Base-by-base conservation (phyloP, 2,113 vertebrate genomes). In the Mobula birostris region DNA sequence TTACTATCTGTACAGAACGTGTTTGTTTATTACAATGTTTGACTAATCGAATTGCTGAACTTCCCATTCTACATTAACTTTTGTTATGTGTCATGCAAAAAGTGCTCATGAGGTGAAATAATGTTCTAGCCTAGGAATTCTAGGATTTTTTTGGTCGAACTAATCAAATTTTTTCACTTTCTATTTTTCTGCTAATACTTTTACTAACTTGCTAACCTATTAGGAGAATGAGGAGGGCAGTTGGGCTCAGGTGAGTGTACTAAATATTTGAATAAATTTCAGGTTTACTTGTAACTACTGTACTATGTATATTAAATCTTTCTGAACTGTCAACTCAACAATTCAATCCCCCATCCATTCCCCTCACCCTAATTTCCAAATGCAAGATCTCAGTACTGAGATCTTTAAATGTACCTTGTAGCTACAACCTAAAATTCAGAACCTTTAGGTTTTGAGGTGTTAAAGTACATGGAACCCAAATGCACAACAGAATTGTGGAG, bases 201-300 rank as follows among this genome's bases (percentile, higher is more conserved):
- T 63, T 74, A 93, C 91, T 93, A 93, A 93, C 91, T 90, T 90
- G 85, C 91, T 93, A 93, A 93, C 68, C 95, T 58, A 95, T 96
- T 96, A 99, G 98, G 98, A 99, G 95, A 98, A 97, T 96, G 98
- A 99, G 96, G 98, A 99, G 96, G 98, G 98, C 95, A 99, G 98
- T 97, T 99, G 98, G 98, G 98, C 98, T 94, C 98, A 99, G 98
- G 98, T 99, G 97, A 98, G 98, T 95, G 77, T 90, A 40, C 24
- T 21, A 61, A 40, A 82, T 8, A 82, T 66, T 94, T 63, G 40
- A 32, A 32, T 90, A 68, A 19, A 29, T 90, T 90, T 32, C 14
- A 90, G 66, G 15, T 29, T 66, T 27, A 88, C 27, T 87, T 63
- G 29, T 7, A 63, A 32, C 63, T n/a, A 90, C 66, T 32, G 66